phyloP scores from a whole-genome alignment of 2,797 vertebrate genomes.

The Acrossocheilus wenchowensis region DNA sequence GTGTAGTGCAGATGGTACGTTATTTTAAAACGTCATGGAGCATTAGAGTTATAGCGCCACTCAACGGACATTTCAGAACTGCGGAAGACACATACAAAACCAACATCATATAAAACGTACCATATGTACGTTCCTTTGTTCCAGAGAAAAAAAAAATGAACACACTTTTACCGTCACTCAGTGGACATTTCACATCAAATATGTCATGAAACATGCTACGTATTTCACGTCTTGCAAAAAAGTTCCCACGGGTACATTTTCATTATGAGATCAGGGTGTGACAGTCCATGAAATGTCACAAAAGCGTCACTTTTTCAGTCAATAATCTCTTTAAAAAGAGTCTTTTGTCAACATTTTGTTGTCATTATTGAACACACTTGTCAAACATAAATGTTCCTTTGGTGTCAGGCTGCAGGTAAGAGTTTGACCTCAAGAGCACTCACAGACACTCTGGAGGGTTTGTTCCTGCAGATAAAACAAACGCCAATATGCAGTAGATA shows the following conservation, averaged over 20 bases:
- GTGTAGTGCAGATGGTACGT: background rate
- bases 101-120: too few species aligned
- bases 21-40: too few species aligned
- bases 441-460: conserved; percentile 15
- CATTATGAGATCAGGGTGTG: background rate
- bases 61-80: too few species aligned
- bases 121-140: too few species aligned
- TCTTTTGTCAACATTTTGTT: background rate
- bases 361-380: background rate
- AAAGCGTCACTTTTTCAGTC: background rate
- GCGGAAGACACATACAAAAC: too few species aligned
- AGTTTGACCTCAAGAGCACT: conserved; percentile 20
- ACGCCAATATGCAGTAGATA: conserved; percentile 41
- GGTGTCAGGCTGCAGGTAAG: conserved; percentile 37
- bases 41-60: too few species aligned
- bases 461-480: conserved; percentile 46
- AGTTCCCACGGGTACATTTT: background rate
- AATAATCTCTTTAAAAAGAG: background rate
- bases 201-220: too few species aligned
- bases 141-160: too few species aligned
- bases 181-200: too few species aligned
- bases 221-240: background rate
- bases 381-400: background rate
- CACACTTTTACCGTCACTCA: too few species aligned
- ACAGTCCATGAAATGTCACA: background rate